Evolutionary conservation across 2,797 vertebrate genomes (phyloP).

Genomic region (Liparis tanakae): DNA sequence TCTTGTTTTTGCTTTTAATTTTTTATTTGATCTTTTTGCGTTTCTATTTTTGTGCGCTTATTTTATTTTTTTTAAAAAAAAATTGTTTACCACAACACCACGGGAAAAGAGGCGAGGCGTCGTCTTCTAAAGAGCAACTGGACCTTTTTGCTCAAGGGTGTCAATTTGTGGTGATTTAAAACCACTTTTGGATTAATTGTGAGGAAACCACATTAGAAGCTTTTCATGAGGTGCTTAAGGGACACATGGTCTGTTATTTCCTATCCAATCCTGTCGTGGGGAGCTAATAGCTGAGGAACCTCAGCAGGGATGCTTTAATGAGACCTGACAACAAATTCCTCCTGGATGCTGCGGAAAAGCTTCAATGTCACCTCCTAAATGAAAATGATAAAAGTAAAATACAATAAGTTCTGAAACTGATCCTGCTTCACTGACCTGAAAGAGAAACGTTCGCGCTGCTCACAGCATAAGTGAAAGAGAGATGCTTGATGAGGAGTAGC

Average conservation of each 20-base stretch:
- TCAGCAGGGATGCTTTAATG: conserved; percentile 30
- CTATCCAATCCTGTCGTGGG: conserved; percentile 52
- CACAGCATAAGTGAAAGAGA: conserved; percentile 44
- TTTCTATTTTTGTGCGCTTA: too few relatives aligned
- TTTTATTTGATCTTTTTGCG: too few relatives aligned
- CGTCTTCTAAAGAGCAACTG: conserved; percentile 44
- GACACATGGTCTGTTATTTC: conserved; percentile 65
- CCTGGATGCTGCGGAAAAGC: neutral
- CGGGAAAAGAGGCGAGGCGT: conserved; percentile 16
- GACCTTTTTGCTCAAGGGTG: conserved; percentile 57
- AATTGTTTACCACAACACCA: conserved; percentile 63
- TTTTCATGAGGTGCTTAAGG: conserved; percentile 66
- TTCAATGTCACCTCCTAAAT: conserved; percentile 45
- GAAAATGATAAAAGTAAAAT: conserved; percentile 54
- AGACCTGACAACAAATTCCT: conserved; percentile 37
- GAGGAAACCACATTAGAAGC: conserved; percentile 65
- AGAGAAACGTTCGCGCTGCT: conserved; percentile 21
- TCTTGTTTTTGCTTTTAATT: too few relatives aligned
- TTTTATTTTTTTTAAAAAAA: too few relatives aligned
- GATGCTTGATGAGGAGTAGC: conserved; percentile 53
- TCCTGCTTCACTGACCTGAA: conserved; percentile 43
- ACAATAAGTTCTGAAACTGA: conserved; percentile 42
- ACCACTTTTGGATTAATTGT: conserved; percentile 71
- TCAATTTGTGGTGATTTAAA: conserved; percentile 73
- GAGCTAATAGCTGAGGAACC: conserved; percentile 53